phyloP scores from a whole-genome alignment of 1,140 invertebrate species.

The Trachelipus rathkii region DNA sequence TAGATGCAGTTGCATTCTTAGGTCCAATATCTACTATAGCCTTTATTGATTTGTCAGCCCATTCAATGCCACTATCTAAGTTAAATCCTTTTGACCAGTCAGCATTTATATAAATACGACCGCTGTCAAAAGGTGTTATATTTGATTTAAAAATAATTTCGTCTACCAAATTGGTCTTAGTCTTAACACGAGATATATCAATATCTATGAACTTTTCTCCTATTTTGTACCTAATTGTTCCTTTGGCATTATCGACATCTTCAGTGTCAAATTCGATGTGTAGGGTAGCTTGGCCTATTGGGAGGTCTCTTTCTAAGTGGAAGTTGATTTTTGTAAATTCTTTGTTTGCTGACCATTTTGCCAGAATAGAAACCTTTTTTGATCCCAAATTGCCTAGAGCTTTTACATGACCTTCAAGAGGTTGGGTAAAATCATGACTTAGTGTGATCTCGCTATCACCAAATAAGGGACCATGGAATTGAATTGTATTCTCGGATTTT shows the following conservation, averaged over 20 bases:
- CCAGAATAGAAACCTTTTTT: conserved; percentile 19
- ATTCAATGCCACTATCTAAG: conserved; percentile 22
- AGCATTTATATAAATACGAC: conserved; percentile 26
- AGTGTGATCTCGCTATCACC: conserved; percentile 29
- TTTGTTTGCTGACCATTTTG: conserved; percentile 27
- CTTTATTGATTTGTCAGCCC: conserved; percentile 27
- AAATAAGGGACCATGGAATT: conserved; percentile 19
- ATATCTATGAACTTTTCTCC: conserved; percentile 25
- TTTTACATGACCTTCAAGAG: conserved; percentile 17
- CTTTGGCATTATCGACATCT: conserved; percentile 30
- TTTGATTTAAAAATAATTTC: conserved; percentile 34
- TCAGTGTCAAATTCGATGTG: conserved; percentile 28
- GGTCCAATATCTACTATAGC: conserved; percentile 19
- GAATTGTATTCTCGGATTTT: conserved; percentile 8
- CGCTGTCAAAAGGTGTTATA: conserved; percentile 22
- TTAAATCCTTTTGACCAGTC: conserved; percentile 26
- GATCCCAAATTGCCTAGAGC: conserved; percentile 25
- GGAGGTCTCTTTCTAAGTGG: conserved; percentile 25
- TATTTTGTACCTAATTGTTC: conserved; percentile 32
- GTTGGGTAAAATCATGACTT: conserved; percentile 35
- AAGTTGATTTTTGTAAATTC: conserved; percentile 17
- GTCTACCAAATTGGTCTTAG: conserved; percentile 8
- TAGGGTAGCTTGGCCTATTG: conserved; percentile 32
- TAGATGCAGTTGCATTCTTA: conserved; percentile 21
- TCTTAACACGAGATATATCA: conserved; percentile 24